phyloP scores from a whole-genome alignment of 2,888 invertebrate species.

The Dolichomitus sp. region DNA sequence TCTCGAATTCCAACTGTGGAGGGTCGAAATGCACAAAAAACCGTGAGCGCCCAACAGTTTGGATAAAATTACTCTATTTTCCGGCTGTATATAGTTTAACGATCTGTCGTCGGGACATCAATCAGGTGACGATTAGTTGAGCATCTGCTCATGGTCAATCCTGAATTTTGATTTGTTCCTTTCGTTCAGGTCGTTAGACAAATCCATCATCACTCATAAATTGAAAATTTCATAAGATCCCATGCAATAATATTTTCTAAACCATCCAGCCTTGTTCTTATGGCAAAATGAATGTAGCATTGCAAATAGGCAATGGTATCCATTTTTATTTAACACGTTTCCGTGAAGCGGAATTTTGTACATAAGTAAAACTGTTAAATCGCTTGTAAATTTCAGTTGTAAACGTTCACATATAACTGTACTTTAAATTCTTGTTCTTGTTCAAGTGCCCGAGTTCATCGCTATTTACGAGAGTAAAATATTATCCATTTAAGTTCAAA shows the following conservation, averaged over 20 bases:
- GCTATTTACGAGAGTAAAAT: slow-evolving; percentile 40
- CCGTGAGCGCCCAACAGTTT: slow-evolving; percentile 8
- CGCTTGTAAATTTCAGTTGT: neutral
- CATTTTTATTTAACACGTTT: neutral
- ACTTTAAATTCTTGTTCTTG: neutral
- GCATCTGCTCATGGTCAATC: slow-evolving; percentile 36
- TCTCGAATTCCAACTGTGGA: slow-evolving; percentile 27
- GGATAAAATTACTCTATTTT: slow-evolving; percentile 48
- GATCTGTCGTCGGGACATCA: slow-evolving; percentile 45
- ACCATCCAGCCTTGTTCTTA: neutral
- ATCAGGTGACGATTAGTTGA: slow-evolving; percentile 48
- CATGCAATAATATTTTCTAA: neutral
- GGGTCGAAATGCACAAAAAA: slow-evolving; percentile 27
- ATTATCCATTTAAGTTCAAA: slow-evolving; percentile 37
- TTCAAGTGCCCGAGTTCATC: neutral
- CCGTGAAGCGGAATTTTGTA: neutral
- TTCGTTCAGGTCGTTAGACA: slow-evolving; percentile 18
- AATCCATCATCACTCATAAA: neutral
- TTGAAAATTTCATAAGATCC: neutral
- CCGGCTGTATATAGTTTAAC: slow-evolving; percentile 40
- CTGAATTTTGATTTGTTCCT: slow-evolving; percentile 9
- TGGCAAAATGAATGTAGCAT: neutral
- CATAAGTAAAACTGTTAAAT: neutral
- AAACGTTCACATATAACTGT: slow-evolving; percentile 2
- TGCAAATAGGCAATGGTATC: neutral